Evolutionary conservation across 1,140 invertebrate species (phyloP).

Genomic region (Drosophila truncata): DNA sequence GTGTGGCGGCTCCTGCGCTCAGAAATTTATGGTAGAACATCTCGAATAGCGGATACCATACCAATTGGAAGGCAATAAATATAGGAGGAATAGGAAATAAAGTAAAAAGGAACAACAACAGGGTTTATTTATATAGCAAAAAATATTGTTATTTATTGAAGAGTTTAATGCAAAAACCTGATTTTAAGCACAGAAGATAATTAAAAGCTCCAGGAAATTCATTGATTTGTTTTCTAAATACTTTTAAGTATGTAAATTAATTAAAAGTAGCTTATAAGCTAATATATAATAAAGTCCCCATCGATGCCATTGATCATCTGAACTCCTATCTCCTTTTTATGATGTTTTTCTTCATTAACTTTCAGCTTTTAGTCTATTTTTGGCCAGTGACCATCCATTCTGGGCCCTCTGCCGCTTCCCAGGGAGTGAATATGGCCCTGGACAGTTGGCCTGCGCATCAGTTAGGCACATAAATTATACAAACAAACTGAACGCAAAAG

Average conservation of each 20-base stretch:
- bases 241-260: too few species aligned
- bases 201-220: too few species aligned
- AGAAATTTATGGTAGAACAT: background rate
- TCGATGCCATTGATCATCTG: background rate
- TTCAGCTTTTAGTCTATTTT: background rate
- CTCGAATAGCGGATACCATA: slow-evolving; percentile 35
- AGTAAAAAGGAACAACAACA: background rate
- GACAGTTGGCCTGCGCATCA: slow-evolving; percentile 46
- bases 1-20: slow-evolving; percentile 7
- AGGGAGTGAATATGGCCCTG: slow-evolving; percentile 19
- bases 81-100: background rate
- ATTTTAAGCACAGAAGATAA: too few species aligned
- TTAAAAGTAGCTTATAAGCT: background rate
- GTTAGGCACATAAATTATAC: slow-evolving; percentile 74
- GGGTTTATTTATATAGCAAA: background rate
- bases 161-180: background rate
- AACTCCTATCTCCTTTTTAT: background rate
- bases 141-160: background rate
- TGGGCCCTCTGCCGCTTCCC: background rate
- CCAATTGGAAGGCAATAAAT: slow-evolving; percentile 1
- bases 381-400: background rate
- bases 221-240: too few species aligned
- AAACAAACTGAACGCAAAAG: slow-evolving; percentile 63
- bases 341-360: slow-evolving; percentile 24
- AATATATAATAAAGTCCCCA: background rate